These are phyloP conservation scores for Bubalus kerabau DNA, from an alignment of 2,113 vertebrate species.

Conservation along the genomic window DNA sequence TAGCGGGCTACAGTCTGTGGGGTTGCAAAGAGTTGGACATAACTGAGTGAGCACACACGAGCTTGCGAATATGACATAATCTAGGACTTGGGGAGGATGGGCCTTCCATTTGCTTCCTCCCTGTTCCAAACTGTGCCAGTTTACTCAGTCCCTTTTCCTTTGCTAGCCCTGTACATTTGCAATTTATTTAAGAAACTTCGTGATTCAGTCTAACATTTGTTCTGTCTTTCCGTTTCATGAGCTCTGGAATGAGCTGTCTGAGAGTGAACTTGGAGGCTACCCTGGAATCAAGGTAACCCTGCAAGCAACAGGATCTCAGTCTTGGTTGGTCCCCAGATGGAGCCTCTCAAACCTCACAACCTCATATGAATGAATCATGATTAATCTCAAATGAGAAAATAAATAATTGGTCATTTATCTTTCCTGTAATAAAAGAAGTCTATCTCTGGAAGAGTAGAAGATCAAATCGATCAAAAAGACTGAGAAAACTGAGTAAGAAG, in stretches of 20 bases:
- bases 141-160: background rate
- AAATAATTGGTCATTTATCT: background rate
- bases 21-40: background rate
- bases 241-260: background rate
- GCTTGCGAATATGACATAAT: no score
- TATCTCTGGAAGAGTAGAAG: background rate
- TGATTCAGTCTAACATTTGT: background rate
- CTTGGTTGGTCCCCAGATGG: background rate
- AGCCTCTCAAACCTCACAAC: background rate
- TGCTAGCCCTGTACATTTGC: background rate
- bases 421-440: background rate
- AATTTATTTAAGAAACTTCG: background rate
- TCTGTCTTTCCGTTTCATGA: background rate
- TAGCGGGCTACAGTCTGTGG: background rate
- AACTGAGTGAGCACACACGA: background rate
- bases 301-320: background rate
- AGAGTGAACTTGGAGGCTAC: background rate
- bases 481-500: background rate
- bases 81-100: background rate
- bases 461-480: background rate
- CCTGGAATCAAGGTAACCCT: background rate
- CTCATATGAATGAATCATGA: background rate
- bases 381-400: background rate
- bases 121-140: rapidly evolving
- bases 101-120: background rate